Percentiles rank a stretch among this genome's conserved stretches.
Evolutionary conservation across 1,140 invertebrate genomes (phyloP).

Genomic region (Aethina tumida): DNA sequence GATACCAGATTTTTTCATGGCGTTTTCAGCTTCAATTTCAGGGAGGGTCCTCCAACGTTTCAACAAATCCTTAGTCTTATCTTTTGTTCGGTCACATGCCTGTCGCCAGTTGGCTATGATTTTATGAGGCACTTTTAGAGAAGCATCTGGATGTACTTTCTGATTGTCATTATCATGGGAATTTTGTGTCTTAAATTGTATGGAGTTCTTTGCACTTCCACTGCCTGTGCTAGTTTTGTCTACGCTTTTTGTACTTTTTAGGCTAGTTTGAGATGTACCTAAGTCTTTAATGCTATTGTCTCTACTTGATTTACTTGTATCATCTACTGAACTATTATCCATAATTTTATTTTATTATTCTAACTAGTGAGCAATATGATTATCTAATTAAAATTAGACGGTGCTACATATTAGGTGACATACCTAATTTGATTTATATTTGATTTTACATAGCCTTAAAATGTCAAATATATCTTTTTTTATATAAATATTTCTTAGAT

Average conservation of each 20-base stretch:
- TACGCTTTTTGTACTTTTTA: constrained; percentile 31
- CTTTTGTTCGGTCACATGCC: constrained; percentile 58
- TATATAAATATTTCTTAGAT: too few relatives aligned
- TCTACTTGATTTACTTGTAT: constrained; percentile 24
- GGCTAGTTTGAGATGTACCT: constrained; percentile 26
- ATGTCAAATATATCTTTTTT: too few relatives aligned
- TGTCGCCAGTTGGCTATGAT: constrained; percentile 58
- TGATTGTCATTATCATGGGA: constrained; percentile 26
- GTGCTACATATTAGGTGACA: too few relatives aligned
- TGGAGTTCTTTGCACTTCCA: constrained; percentile 32
- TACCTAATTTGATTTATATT: too few relatives aligned
- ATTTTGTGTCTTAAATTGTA: constrained; percentile 31
- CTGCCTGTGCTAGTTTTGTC: constrained; percentile 28
- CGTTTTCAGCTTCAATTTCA: constrained; percentile 37
- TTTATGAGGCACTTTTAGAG: constrained; percentile 51
- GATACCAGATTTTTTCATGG: constrained; percentile 22
- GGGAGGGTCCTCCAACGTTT: constrained; percentile 57
- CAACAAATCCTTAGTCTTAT: constrained; percentile 55
- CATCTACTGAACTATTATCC: constrained; percentile 21
- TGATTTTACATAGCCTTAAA: too few relatives aligned
- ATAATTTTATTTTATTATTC: constrained; percentile 17
- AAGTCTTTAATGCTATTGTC: constrained; percentile 32
- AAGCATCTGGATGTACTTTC: constrained; percentile 27
- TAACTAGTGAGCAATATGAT: too few relatives aligned
- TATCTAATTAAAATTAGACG: too few relatives aligned